Evolutionary conservation across 2,113 vertebrate genomes (phyloP).

Genomic region (Mixornis gularis): DNA sequence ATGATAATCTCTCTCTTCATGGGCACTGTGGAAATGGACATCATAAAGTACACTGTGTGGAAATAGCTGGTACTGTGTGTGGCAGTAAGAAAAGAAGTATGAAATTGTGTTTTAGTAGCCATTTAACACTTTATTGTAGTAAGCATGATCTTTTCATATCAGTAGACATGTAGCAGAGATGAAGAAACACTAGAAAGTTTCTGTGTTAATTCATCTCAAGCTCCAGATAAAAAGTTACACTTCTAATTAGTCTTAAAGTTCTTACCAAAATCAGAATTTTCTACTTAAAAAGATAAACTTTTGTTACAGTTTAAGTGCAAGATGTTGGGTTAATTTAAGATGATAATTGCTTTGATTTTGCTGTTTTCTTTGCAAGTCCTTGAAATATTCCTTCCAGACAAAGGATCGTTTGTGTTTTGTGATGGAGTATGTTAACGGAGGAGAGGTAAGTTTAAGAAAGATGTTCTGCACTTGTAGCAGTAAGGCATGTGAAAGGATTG

Average conservation of each 20-base stretch:
- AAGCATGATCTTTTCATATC: neutral
- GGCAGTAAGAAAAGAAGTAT: neutral
- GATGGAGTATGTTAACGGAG: slow-evolving; percentile 97
- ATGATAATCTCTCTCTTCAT: neutral
- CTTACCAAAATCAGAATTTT: neutral
- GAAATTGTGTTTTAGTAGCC: neutral
- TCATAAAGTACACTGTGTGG: neutral
- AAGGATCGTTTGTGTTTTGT: slow-evolving; percentile 98
- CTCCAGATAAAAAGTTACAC: neutral
- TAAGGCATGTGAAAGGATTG: neutral
- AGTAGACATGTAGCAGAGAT: neutral
- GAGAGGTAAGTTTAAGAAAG: slow-evolving; percentile 82
- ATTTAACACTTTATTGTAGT: neutral
- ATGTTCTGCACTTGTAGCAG: neutral
- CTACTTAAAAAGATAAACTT: neutral
- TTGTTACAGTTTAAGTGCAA: neutral
- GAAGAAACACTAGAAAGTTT: neutral
- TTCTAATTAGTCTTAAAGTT: neutral
- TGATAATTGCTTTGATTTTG: slow-evolving; percentile 56
- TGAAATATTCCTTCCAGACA: slow-evolving; percentile 98
- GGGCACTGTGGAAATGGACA: neutral
- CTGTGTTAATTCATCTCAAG: neutral
- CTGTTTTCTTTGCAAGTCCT: slow-evolving; percentile 83
- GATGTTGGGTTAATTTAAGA: slow-evolving; percentile 1
- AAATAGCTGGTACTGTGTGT: neutral